phyloP scores from a whole-genome alignment of 30 jellyfish, hydroid and myxozoan genomes.

The Nemopilema nomurai region DNA sequence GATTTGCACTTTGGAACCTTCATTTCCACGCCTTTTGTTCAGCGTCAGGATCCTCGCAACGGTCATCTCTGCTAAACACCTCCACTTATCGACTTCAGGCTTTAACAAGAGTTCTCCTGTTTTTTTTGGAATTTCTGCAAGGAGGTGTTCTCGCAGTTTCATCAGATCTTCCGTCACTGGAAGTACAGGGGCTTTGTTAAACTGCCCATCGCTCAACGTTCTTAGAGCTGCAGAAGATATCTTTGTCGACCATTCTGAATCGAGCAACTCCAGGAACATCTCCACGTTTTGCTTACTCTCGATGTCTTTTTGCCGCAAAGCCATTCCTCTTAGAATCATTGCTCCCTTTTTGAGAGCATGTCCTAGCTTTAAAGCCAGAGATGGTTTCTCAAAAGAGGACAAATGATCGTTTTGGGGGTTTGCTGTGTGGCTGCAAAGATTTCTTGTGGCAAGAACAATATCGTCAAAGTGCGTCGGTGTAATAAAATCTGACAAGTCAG shows the following conservation, averaged over 20 bases:
- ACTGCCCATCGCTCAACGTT: conserved; percentile 30
- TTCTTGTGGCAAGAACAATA: conserved; percentile 42
- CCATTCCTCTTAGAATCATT: conserved; percentile 21
- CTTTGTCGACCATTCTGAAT: conserved; percentile 49
- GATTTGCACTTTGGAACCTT: conserved; percentile 21
- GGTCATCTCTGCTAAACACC: conserved; percentile 29
- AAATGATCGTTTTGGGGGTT: conserved; percentile 24
- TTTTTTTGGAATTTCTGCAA: conserved; percentile 21
- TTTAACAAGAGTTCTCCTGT: conserved; percentile 7
- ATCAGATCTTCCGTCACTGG: conserved; percentile 49
- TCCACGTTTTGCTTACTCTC: conserved; percentile 10
- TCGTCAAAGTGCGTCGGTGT: conserved; percentile 23
- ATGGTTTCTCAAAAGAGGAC: conserved; percentile 46
- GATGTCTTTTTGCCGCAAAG: conserved; percentile 12
- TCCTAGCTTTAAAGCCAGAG: conserved; percentile 40
- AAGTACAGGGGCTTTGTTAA: conserved; percentile 22
- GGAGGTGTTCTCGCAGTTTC: conserved; percentile 21
- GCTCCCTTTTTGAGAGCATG: conserved; percentile 36
- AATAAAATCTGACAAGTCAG: conserved; percentile 14
- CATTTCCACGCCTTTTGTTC: conserved; percentile 62
- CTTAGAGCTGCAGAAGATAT: conserved; percentile 39
- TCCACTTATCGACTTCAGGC: conserved; percentile 32
- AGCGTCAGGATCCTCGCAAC: conserved; percentile 40
- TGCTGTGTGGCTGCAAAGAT: conserved; percentile 25
- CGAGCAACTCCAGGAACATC: conserved; percentile 22